Conservation (phyloP, 37 sponge, comb jelly and placozoan species). For the Ephydatia muelleri region DNA sequence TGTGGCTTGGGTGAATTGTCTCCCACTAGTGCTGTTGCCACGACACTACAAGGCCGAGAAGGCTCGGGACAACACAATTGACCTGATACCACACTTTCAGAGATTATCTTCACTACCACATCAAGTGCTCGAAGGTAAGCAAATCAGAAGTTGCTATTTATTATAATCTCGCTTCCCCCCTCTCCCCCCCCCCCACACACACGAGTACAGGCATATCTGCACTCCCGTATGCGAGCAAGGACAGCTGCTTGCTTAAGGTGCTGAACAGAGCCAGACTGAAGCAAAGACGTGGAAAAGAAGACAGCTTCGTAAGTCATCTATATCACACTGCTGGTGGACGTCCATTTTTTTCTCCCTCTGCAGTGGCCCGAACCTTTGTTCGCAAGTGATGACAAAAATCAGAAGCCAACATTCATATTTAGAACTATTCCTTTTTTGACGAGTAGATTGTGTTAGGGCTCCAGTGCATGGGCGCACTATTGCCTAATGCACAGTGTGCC, state of each 20-base stretch:
- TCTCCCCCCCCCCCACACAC: no score
- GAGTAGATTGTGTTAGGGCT: no score
- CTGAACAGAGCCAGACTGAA: conserved; percentile 96
- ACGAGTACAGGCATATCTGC: conserved; percentile 96
- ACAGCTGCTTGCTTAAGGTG: conserved; percentile 91
- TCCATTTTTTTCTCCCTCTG: no score
- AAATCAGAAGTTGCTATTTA: conserved; percentile 2
- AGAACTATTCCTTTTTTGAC: no score
- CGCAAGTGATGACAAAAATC: no score
- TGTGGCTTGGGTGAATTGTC: not conserved
- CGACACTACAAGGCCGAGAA: conserved; percentile 78
- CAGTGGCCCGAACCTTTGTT: no score
- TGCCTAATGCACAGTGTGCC: no score
- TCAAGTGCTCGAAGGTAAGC: conserved; percentile 97
- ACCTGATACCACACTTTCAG: conserved; percentile 98
- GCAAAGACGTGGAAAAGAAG: conserved; percentile 89
- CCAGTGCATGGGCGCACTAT: no score
- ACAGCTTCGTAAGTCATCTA: conserved; percentile 75
- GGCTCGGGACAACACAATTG: conserved; percentile 86
- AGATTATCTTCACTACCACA: conserved; percentile 99
- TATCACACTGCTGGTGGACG: no score
- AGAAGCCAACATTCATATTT: no score
- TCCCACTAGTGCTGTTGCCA: conserved; percentile 84
- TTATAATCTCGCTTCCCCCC: no score
- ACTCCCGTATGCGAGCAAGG: conserved; percentile 95